A percentile compares a stretch with the other conserved stretches of the same genome.
phyloP scores from a whole-genome alignment of 2,113 vertebrate genomes.

The Globicephala melas region DNA sequence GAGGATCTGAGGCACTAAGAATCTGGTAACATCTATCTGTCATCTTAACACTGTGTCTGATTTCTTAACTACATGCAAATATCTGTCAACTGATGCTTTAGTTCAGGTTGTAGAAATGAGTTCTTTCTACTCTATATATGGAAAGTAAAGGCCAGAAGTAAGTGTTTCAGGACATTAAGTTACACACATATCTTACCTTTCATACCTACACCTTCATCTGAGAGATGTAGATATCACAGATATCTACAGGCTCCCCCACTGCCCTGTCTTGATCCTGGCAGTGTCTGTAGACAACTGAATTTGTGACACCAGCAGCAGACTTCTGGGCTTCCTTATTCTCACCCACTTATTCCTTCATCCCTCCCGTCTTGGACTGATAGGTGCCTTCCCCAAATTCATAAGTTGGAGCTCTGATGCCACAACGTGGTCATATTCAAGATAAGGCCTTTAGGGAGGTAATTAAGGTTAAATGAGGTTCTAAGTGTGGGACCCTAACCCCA shows the following conservation, averaged over 20 bases:
- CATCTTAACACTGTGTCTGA: neutral
- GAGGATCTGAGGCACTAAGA: neutral
- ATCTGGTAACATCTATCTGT: neutral
- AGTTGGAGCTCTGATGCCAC: neutral
- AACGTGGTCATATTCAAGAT: rapidly evolving
- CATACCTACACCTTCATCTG: neutral
- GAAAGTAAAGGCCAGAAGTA: neutral
- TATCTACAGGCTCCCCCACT: rapidly evolving
- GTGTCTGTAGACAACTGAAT: rapidly evolving
- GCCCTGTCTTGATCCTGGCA: neutral
- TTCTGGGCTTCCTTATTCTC: neutral
- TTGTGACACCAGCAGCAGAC: neutral
- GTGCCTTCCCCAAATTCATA: neutral
- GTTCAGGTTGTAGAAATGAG: neutral
- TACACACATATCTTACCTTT: neutral
- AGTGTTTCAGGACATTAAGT: neutral
- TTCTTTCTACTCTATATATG: neutral
- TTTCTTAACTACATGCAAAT: neutral
- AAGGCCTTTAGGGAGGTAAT: neutral
- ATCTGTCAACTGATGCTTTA: neutral
- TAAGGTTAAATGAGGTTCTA: neutral
- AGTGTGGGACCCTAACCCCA: no score
- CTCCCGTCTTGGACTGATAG: no score
- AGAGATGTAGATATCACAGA: neutral
- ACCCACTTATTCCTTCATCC: rapidly evolving